Percentiles rank a stretch among this genome's conserved stretches.
phyloP scores from a whole-genome alignment of 2,797 vertebrate genomes.

The Tenualosa thibaudeaui region DNA sequence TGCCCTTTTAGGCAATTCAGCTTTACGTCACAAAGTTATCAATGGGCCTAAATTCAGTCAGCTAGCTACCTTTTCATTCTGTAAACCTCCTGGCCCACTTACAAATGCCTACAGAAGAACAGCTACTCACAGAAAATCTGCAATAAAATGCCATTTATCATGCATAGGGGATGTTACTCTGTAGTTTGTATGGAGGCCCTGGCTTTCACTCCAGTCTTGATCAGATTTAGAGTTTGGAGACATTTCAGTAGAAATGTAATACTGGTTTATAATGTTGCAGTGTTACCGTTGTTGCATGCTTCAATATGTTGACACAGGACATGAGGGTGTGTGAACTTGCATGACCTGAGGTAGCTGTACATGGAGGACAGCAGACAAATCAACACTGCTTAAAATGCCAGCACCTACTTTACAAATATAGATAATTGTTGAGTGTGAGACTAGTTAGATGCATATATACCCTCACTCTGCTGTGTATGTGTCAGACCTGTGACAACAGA shows the following conservation, averaged over 20 bases:
- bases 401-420: neutral
- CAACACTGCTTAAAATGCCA: neutral
- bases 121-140: neutral
- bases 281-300: neutral
- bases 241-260: neutral
- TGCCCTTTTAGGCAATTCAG: conserved; percentile 13
- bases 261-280: neutral
- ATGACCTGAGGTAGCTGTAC: neutral
- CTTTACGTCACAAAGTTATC: conserved; percentile 8
- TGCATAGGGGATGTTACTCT: neutral
- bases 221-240: neutral
- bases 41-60: conserved; percentile 20
- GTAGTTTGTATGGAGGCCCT: neutral
- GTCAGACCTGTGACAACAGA: neutral
- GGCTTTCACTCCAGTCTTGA: neutral
- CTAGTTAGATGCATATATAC: neutral
- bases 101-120: neutral
- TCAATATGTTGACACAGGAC: neutral
- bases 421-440: neutral
- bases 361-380: neutral
- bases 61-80: neutral
- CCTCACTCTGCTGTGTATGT: neutral
- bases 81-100: neutral
- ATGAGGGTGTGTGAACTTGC: neutral
- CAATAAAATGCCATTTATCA: neutral